A percentile compares a stretch with the other conserved stretches of the same genome.
phyloP scores from a whole-genome alignment of 2,888 invertebrate species.

The Apoda limacodes region DNA sequence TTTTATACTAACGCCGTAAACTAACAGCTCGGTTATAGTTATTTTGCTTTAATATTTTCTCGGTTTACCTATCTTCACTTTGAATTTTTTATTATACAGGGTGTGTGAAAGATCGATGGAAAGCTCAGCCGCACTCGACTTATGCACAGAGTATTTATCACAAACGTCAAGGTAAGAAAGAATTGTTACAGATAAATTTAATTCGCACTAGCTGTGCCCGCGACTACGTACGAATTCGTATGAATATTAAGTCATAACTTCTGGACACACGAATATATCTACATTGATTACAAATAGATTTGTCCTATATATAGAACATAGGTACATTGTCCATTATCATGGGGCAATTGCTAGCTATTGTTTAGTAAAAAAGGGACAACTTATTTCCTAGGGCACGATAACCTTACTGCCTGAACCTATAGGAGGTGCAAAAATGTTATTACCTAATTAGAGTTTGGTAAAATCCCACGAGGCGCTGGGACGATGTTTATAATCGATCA shows the following conservation, averaged over 20 bases:
- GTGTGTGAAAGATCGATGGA: constrained; percentile 52
- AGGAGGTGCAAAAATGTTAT: too few relatives aligned
- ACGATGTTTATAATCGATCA: too few relatives aligned
- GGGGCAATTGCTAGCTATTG: too few relatives aligned
- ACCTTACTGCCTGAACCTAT: too few relatives aligned
- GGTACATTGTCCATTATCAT: too few relatives aligned
- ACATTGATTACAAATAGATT: too few relatives aligned
- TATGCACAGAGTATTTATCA: constrained; percentile 57
- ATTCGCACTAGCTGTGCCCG: not conserved
- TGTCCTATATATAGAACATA: too few relatives aligned
- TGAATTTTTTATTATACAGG: constrained; percentile 22
- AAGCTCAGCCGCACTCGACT: constrained; percentile 52
- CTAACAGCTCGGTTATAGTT: not conserved
- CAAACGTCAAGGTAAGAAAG: constrained; percentile 47
- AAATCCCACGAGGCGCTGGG: too few relatives aligned
- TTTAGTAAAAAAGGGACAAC: too few relatives aligned
- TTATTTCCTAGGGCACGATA: too few relatives aligned
- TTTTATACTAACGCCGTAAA: not conserved
- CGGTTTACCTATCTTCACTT: not conserved
- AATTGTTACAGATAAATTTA: not conserved
- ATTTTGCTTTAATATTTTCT: constrained; percentile 1
- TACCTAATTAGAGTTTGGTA: too few relatives aligned
- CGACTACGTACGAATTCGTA: not conserved
- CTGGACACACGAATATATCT: too few relatives aligned
- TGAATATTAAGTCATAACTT: not conserved